Conservation (phyloP, 2,797 vertebrate species). For the Anguilla obscura region DNA sequence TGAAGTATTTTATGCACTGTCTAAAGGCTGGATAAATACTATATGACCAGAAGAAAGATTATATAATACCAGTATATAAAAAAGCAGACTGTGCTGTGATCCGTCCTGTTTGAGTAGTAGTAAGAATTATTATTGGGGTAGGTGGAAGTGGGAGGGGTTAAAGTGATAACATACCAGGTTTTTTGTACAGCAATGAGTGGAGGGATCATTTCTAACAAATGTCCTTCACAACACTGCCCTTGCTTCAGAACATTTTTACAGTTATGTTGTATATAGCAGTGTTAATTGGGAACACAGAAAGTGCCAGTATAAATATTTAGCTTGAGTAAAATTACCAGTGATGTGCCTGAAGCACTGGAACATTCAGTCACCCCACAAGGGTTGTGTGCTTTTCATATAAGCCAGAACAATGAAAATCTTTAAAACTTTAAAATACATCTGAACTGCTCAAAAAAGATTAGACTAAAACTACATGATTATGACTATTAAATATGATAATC, state of each 20-base stretch:
- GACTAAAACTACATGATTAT: background rate
- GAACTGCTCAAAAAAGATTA: background rate
- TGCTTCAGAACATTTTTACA: background rate
- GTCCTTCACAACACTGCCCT: no score
- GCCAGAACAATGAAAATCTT: no score
- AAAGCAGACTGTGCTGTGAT: no score
- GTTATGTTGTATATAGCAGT: background rate
- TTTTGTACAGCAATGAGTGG: no score
- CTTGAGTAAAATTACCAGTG: background rate
- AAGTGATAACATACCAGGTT: no score
- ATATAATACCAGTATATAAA: no score
- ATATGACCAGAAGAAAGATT: background rate
- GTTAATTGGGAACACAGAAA: background rate
- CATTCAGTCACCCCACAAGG: background rate
- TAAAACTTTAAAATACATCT: background rate
- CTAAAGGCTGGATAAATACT: background rate
- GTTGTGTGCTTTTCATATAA: background rate
- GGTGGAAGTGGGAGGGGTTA: no score
- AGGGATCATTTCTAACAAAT: no score
- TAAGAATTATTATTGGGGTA: no score
- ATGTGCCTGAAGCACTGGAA: background rate
- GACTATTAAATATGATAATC: background rate
- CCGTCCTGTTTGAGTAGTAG: no score
- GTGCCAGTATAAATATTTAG: background rate
- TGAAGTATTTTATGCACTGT: background rate